These are phyloP conservation scores for Itoplectis maculator DNA, from an alignment of 2,888 invertebrate genomes.

Conservation along the genomic window DNA sequence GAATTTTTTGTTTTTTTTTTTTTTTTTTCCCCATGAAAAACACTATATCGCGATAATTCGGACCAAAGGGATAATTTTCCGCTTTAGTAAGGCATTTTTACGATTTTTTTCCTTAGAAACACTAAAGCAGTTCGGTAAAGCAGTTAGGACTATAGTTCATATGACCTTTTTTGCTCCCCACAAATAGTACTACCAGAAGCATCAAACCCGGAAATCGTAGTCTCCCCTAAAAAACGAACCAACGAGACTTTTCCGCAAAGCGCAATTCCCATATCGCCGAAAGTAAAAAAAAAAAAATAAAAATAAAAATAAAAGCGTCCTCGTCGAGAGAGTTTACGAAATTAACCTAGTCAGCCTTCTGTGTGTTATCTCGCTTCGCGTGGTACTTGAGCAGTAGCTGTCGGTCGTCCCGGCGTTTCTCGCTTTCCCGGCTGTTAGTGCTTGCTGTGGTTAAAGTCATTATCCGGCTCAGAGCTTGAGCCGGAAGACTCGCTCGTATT, in stretches of 20 bases:
- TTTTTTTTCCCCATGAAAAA: too few relatives aligned
- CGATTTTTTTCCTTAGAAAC: too few relatives aligned
- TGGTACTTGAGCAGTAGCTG: slow-evolving; percentile 84
- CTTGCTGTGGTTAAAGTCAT: slow-evolving; percentile 81
- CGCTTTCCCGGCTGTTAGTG: slow-evolving; percentile 74
- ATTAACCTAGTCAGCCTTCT: slow-evolving; percentile 84
- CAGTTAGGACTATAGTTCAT: too few relatives aligned
- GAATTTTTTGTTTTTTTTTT: too few relatives aligned
- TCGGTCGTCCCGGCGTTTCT: slow-evolving; percentile 78
- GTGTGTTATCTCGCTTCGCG: slow-evolving; percentile 83
- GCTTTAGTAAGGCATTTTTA: too few relatives aligned
- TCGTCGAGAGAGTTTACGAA: slow-evolving; percentile 70
- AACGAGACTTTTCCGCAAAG: slow-evolving; percentile 11
- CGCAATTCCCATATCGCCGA: slow-evolving; percentile 25
- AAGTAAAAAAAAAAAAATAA: slow-evolving; percentile 37
- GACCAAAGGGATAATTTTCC: too few relatives aligned
- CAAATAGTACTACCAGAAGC: too few relatives aligned
- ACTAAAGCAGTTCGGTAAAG: too few relatives aligned
- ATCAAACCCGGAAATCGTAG: too few relatives aligned
- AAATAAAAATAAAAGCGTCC: slow-evolving; percentile 17
- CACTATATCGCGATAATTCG: too few relatives aligned
- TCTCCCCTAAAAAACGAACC: slow-evolving; percentile 1
- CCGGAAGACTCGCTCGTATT: slow-evolving; percentile 83
- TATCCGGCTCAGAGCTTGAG: slow-evolving; percentile 83
- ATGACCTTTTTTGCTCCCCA: too few relatives aligned